phyloP scores from a whole-genome alignment of 2,113 vertebrate genomes.

The Cheirogaleus medius region DNA sequence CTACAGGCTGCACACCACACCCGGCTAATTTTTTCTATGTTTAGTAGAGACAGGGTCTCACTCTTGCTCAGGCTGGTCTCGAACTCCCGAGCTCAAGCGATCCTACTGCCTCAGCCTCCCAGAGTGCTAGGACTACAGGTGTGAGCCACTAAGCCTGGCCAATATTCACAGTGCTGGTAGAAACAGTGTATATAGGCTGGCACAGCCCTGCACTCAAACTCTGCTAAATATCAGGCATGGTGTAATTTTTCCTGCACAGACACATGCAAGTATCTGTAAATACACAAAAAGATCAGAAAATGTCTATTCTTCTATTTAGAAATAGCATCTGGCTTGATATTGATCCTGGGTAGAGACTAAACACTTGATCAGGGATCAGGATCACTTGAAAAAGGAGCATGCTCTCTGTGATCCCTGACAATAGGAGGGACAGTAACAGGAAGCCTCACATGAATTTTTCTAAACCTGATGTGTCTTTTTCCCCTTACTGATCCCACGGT shows the following conservation, averaged over 20 bases:
- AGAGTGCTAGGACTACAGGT: too few species aligned
- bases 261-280: background rate
- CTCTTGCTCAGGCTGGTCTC: too few species aligned
- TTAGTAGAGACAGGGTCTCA: too few species aligned
- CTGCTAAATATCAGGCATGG: background rate
- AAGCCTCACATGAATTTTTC: background rate
- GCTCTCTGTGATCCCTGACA: background rate
- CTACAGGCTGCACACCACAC: too few species aligned
- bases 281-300: background rate
- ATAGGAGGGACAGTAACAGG: background rate
- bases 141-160: background rate
- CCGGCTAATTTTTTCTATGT: too few species aligned
- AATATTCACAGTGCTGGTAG: background rate
- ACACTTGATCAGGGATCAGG: background rate
- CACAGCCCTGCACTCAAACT: background rate
- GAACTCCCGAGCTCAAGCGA: too few species aligned
- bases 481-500: rapidly evolving
- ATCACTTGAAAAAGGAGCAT: background rate
- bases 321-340: background rate
- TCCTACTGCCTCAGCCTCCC: too few species aligned
- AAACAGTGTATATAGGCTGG: background rate
- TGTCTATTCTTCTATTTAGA: background rate
- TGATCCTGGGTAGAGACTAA: background rate
- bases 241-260: background rate
- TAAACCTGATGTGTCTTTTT: background rate